phyloP scores from a whole-genome alignment of 2,888 invertebrate genomes.

The Mythimna vitellina region DNA sequence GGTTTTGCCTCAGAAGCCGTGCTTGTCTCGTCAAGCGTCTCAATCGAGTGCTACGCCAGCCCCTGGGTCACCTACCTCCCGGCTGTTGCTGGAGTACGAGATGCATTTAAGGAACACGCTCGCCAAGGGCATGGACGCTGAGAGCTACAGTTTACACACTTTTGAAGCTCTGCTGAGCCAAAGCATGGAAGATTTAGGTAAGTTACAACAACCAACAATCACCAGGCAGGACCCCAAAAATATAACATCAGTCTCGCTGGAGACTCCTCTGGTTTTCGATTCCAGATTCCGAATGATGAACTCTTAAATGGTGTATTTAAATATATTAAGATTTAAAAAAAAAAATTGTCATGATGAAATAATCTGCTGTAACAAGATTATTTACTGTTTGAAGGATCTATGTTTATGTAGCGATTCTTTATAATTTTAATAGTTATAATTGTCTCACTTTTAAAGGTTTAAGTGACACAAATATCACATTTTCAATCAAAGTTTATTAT shows the following conservation, averaged over 20 bases:
- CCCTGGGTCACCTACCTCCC: constrained; percentile 95
- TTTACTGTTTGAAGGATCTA: too few species aligned
- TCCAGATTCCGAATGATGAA: background rate
- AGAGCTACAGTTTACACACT: constrained; percentile 98
- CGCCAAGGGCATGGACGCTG: constrained; percentile 98
- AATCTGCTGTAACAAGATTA: too few species aligned
- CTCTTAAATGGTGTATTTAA: background rate
- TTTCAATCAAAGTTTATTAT: too few species aligned
- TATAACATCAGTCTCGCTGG: too few species aligned
- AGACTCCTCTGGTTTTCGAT: background rate
- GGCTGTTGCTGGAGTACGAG: constrained; percentile 97
- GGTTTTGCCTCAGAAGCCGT: constrained; percentile 79
- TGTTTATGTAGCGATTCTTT: too few species aligned
- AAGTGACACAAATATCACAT: too few species aligned
- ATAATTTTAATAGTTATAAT: too few species aligned
- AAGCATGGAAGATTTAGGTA: constrained; percentile 98
- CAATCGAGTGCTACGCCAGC: constrained; percentile 94
- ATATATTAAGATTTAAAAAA: too few species aligned
- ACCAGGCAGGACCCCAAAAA: background rate
- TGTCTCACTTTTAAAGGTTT: too few species aligned
- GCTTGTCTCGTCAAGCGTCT: constrained; percentile 87
- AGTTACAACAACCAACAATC: background rate
- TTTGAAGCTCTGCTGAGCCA: constrained; percentile 98
- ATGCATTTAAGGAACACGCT: constrained; percentile 98
- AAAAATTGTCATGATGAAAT: too few species aligned